A percentile compares a stretch with the other conserved stretches of the same genome.
phyloP scores from a whole-genome alignment of 2,888 invertebrate species.

The Orthosia cruda region DNA sequence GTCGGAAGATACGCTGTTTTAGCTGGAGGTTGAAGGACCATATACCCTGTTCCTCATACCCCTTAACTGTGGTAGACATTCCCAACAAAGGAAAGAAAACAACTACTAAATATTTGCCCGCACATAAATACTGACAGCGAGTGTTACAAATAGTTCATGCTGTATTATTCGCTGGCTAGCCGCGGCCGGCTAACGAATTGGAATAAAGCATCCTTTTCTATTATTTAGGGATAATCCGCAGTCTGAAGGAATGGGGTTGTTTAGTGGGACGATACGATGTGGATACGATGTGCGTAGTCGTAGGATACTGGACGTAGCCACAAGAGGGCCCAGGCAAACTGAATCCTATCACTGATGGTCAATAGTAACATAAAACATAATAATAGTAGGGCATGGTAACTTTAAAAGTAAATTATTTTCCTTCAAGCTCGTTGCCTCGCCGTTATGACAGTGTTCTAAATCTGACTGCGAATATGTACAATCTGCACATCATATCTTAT shows the following conservation, averaged over 20 bases:
- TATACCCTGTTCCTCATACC: no score
- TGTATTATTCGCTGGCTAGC: conserved; percentile 48
- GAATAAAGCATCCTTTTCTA: conserved; percentile 57
- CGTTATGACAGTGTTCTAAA: no score
- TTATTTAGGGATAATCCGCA: conserved; percentile 65
- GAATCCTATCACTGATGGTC: no score
- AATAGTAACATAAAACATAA: no score
- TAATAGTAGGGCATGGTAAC: no score
- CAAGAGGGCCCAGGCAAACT: no score
- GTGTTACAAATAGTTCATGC: conserved; percentile 48
- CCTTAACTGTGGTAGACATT: background rate
- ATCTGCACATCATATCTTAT: no score
- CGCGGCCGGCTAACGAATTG: conserved; percentile 48
- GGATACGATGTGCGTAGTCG: conserved; percentile 25
- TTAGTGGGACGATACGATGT: conserved; percentile 40
- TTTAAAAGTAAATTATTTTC: no score
- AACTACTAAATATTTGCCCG: conserved; percentile 38
- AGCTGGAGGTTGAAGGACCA: no score
- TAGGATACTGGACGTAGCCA: background rate
- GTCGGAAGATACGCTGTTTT: no score
- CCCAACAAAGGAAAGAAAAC: conserved; percentile 30
- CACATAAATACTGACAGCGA: conserved; percentile 43
- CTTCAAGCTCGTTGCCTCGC: no score
- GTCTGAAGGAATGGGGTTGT: conserved; percentile 17
- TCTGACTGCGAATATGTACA: no score